Evolutionary conservation across 2,113 vertebrate species (phyloP), one percentile per base, ranked within the genome.

Genomic region (Austrofundulus limnaeus): DNA sequence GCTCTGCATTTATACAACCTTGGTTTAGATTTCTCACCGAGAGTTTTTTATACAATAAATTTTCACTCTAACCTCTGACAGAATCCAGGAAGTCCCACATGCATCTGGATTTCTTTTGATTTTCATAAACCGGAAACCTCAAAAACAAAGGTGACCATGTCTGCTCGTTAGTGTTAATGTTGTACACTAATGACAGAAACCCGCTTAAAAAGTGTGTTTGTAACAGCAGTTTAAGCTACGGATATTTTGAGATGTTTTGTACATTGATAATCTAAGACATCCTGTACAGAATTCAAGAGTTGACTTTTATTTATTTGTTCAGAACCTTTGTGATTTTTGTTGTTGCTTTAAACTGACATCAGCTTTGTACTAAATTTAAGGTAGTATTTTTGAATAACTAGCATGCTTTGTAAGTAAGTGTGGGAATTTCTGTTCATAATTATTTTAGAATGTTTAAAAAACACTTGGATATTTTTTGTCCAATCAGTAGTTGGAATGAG

Each of bases 161-260:
- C 79, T 76, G 70, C 78, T 57, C 70, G 28, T 72, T 70, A 38
- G 61, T 78, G 75, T 77, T 45, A 34, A 72, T 50, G 61, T 50
- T 82, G 77, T 66, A 65, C 51, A 38, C 75, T 71, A 56, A 82
- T 75, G 75, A 74, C 70, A 67, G 66, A 46, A 47, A 75, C 53
- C 38, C 76, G 72, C 80, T 80, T 79, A 68, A 80, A 74, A 66
- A 75, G 66, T 80, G 68, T 88, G 89, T 92, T 92, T 93, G 77
- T 92, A 90, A 90, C 88, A 90, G 88, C 83, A 77, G 74, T 91
- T 92, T 89, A 92, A 91, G 90, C 91, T 93, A 89, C 80, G 86
- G 68, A 77, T 15, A 69, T 82, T 87, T 89, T 81, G 85, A 85
- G 67, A 86, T 61, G 46, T 91, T 92, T 93, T 92, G 85, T 93